These are phyloP conservation scores for Drosophila tristis DNA, from an alignment of 1,140 invertebrate genomes.

Conservation along the genomic window DNA sequence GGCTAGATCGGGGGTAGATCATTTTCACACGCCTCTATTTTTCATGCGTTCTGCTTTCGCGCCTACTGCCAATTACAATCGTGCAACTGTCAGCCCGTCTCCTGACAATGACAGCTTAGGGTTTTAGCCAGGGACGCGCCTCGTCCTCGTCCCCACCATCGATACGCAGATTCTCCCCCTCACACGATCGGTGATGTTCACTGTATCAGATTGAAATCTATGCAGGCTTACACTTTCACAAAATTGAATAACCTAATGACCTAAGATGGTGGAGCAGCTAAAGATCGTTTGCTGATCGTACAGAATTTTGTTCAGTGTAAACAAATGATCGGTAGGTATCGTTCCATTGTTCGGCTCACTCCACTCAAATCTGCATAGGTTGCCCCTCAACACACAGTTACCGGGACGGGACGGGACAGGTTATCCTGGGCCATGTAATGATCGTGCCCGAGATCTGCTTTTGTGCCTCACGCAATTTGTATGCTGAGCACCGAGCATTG, in stretches of 20 bases:
- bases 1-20: slow-evolving; percentile 30
- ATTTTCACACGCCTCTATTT: slow-evolving; percentile 65
- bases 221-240: too few species aligned
- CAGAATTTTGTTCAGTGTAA: slow-evolving; percentile 12
- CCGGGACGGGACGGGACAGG: slow-evolving; percentile 27
- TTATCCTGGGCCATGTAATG: slow-evolving; percentile 57
- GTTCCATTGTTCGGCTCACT: slow-evolving; percentile 41
- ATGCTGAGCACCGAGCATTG: slow-evolving; percentile 22
- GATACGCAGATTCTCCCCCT: too few species aligned
- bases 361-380: slow-evolving; percentile 33
- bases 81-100: slow-evolving; percentile 53
- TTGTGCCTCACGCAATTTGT: slow-evolving; percentile 60
- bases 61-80: slow-evolving; percentile 65
- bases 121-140: slow-evolving; percentile 23
- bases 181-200: too few species aligned
- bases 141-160: not conserved
- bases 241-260: too few species aligned
- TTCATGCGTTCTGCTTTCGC: slow-evolving; percentile 60
- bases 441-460: slow-evolving; percentile 42
- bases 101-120: slow-evolving; percentile 54
- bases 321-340: slow-evolving; percentile 33
- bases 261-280: too few species aligned
- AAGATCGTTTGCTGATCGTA: not conserved
- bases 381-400: too few species aligned
- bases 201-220: too few species aligned